Percentiles rank a stretch among this genome's conserved stretches.
phyloP scores from a whole-genome alignment of 2,113 vertebrate genomes.

The Myrmecophaga tridactyla region DNA sequence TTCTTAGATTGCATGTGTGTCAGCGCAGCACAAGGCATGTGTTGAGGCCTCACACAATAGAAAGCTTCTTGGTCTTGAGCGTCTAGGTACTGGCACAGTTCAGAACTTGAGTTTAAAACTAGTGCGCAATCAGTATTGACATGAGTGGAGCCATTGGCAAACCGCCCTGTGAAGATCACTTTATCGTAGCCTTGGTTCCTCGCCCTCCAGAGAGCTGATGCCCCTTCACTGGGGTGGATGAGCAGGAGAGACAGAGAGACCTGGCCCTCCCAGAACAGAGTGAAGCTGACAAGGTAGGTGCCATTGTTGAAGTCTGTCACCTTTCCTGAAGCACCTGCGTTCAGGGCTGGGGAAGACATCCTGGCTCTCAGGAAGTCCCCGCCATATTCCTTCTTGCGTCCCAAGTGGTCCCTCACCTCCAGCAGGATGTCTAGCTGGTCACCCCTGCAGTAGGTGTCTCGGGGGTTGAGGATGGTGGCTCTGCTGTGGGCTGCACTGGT shows the following conservation, averaged over 20 bases:
- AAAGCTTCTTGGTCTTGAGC: conserved; percentile 68
- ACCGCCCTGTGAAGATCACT: conserved; percentile 70
- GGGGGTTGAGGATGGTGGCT: conserved; percentile 49
- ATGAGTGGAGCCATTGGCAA: conserved; percentile 10
- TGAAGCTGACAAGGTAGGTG: conserved; percentile 74
- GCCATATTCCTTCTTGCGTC: conserved; percentile 62
- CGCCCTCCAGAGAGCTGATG: conserved; percentile 68
- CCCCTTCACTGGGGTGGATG: conserved; percentile 77
- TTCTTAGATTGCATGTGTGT: conserved; percentile 55
- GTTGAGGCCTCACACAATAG: conserved; percentile 60
- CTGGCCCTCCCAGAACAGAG: conserved; percentile 73
- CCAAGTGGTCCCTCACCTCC: conserved; percentile 45
- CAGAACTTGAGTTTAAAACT: conserved; percentile 32
- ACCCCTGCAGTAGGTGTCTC: conserved; percentile 50
- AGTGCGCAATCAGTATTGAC: conserved; percentile 60
- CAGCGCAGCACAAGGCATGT: conserved; percentile 56
- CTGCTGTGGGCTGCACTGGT: conserved; percentile 62
- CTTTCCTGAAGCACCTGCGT: conserved; percentile 59
- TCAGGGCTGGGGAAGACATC: conserved; percentile 50
- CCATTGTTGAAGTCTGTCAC: conserved; percentile 68
- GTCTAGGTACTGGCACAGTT: conserved; percentile 64
- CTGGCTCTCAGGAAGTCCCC: conserved; percentile 77
- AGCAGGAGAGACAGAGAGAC: no score
- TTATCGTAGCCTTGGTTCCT: conserved; percentile 72
- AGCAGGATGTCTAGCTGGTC: conserved; percentile 59